phyloP scores from a whole-genome alignment of 2,113 vertebrate species.

The Antechinus stuartii region DNA sequence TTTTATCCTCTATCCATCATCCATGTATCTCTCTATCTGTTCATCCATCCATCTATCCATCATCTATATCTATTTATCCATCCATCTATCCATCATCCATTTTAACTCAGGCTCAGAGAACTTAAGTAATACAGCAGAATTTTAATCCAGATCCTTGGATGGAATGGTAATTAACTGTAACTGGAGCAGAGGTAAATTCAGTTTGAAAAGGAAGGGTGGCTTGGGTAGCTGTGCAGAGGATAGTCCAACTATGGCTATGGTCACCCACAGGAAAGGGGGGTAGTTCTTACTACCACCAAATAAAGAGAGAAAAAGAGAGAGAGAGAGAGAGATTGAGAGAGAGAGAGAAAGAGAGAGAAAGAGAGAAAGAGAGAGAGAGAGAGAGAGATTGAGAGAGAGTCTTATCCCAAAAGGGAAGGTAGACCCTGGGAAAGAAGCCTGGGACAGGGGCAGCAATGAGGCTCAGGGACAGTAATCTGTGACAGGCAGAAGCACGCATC shows the following conservation, averaged over 20 bases:
- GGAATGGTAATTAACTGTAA: not conserved
- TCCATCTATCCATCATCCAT: too few species aligned
- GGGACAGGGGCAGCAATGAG: not conserved
- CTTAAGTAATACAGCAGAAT: not conserved
- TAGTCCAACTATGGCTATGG: not conserved
- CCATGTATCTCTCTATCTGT: too few species aligned
- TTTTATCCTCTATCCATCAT: not conserved
- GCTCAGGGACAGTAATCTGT: not conserved
- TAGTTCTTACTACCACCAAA: not conserved
- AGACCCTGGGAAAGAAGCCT: not conserved
- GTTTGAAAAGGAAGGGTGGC: not conserved
- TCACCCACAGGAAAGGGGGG: not conserved
- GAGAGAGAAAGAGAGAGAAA: too few species aligned
- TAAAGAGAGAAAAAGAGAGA: too few species aligned
- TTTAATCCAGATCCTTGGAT: not conserved
- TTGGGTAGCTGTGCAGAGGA: not conserved
- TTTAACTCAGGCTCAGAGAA: not conserved
- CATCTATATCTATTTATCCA: too few species aligned
- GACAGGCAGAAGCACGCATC: not conserved
- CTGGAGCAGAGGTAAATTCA: not conserved
- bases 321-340: too few species aligned
- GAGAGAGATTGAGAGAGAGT: too few species aligned
- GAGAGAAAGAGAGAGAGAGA: too few species aligned
- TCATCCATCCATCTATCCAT: too few species aligned
- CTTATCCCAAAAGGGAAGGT: not conserved